Evolutionary conservation across 2,113 vertebrate genomes (phyloP), one percentile per base, ranked within the genome.

Genomic region (Benitochromis conjunctus): DNA sequence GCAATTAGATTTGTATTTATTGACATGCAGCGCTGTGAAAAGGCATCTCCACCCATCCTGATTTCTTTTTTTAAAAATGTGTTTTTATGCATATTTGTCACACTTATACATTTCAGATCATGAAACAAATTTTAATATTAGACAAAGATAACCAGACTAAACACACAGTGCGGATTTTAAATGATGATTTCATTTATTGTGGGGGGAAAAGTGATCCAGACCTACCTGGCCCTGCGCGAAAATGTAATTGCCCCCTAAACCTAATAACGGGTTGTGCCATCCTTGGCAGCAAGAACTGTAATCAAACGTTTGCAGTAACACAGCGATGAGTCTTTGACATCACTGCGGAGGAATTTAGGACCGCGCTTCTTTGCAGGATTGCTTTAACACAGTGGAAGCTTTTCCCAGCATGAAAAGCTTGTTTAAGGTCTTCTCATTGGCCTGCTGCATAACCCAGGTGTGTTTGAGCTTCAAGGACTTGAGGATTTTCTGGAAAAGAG

Each of bases 401-500:
- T 38, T 66, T 66, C 34, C 19, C 62, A 38, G 62, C 60, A 64
- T 64, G 6, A 66, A 38, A 34, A 13, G 62, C 19, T 64, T 38
- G 34, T 64, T 38, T 64, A 38, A n/a, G 19, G 60, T 38, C 34
- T 38, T n/a, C 34, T 38, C 60, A 64, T 64, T 64, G 6, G 38
- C 60, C 60, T 64, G 60, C 60, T 38, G 34, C 6, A 2, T 21
- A 64, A 64, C 34, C 34, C 4, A 64, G 60, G 60, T 64, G 11
- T 64, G 34, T 4, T 7, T 38, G 34, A 64, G 60, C 19, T 38
- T 66, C 1, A 66, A 66, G 6, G 11, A 66, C 60, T 66, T 21
- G 3, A 38, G 36, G 36, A 9, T 38, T 38, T 38, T 38, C 6
- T 0, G 4, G 11, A 0, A 66, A 38, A 64, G n/a, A 38, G 38